Base-by-base conservation (phyloP, 2,888 invertebrate species). In the Sphinx pinastri region DNA sequence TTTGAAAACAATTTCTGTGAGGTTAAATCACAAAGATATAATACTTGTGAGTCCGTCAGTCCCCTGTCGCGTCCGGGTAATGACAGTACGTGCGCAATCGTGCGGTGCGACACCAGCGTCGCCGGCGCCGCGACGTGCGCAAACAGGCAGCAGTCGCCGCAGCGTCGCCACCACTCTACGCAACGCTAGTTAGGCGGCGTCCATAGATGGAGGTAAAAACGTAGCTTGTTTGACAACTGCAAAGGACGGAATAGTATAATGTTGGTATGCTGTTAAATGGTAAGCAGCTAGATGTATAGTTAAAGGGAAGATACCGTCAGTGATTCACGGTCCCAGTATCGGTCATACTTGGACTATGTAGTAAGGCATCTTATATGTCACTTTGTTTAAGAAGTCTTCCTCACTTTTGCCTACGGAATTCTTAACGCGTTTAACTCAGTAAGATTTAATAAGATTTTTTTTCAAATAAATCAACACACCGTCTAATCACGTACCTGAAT, bases 1-100 rank as follows among this genome's bases (percentile, higher is more conserved):
- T 10, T 16, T 68, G 4, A 12, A 16, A 14, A 7, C 16, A 52
- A 52, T 52, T 13, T 13, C n/a, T 14, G 16, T 16, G n/a, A 8
- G n/a, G 0, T 16, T n/a, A 54, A 54, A 8, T 54, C 6, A 52
- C 14, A 14, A 52, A 14, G 14, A 2, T n/a, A n/a, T n/a, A 60
- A 63, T 47, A 63, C 47, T 63, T 63, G 11, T 52, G 59, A 54
- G 54, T n/a, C 11, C 45, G 7, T 13, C 63, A 19, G 63, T 63
- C 49, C 38, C 54, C 45, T 45, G 52, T 73, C 81, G 84, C 84
- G 85, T 84, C 85, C 83, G 78, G 74, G 82, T 92, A 92, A 92
- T 92, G 92, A 90, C 82, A 75, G 85, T 89, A 90, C 91, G 90
- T 90, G 89, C 83, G 75, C 91, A 88, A 90, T 90, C 86, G 84